phyloP scores from a whole-genome alignment of 2,113 vertebrate genomes.

The Vulpes vulpes region DNA sequence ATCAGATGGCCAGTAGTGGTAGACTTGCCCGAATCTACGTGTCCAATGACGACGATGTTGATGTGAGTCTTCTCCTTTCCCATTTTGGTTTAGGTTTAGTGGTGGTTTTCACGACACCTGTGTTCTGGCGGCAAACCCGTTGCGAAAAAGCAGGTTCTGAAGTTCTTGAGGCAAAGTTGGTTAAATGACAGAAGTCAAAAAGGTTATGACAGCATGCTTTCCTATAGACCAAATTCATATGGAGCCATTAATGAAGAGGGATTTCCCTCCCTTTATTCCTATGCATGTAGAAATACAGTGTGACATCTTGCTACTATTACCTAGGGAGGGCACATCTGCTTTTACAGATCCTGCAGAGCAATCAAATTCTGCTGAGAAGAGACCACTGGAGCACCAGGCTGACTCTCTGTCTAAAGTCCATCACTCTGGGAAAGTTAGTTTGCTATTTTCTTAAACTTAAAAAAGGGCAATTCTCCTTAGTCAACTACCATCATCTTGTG shows the following conservation, averaged over 20 bases:
- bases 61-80: no score
- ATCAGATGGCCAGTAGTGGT: no score
- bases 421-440: not conserved
- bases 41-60: no score
- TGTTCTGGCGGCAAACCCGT: no score
- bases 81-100: no score
- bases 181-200: conserved; percentile 57
- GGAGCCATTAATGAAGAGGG: not conserved
- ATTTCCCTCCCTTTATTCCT: not conserved
- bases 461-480: not conserved
- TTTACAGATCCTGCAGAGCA: no score
- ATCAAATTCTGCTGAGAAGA: not conserved
- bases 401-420: not conserved
- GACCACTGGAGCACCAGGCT: not conserved
- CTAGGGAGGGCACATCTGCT: not conserved
- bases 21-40: no score
- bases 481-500: not conserved
- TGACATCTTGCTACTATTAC: not conserved
- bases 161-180: not conserved
- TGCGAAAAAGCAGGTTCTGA: not conserved
- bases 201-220: not conserved
- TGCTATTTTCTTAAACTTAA: not conserved
- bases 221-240: not conserved
- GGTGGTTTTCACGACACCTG: no score
- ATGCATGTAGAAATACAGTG: not conserved